phyloP scores from a whole-genome alignment of 2,113 vertebrate species.

The human region DNA sequence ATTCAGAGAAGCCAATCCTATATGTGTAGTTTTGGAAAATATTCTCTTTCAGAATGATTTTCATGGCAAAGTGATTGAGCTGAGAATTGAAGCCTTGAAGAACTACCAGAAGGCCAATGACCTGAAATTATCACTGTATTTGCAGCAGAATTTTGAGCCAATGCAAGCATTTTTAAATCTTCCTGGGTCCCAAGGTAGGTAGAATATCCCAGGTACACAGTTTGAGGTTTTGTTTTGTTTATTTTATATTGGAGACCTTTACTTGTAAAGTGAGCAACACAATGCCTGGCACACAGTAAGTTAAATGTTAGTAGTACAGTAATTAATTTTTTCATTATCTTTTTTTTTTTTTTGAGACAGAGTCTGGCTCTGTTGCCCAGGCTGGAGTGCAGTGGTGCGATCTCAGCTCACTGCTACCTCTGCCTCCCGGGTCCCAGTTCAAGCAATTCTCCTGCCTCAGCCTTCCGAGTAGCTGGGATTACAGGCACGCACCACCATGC shows the following conservation, averaged over 20 bases:
- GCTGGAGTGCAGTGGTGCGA: too few species aligned
- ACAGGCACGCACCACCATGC: too few species aligned
- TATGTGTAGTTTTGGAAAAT: conserved; percentile 53
- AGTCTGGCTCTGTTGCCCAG: too few species aligned
- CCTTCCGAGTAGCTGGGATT: too few species aligned
- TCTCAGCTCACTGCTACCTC: too few species aligned
- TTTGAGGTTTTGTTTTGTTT: conserved; percentile 35
- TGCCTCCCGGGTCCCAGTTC: too few species aligned
- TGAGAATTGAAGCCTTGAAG: conserved; percentile 70
- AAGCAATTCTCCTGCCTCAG: too few species aligned
- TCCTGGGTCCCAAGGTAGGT: conserved; percentile 50
- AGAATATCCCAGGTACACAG: not conserved
- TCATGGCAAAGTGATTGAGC: conserved; percentile 67
- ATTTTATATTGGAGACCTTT: not conserved
- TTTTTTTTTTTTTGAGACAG: too few species aligned
- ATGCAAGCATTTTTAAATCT: conserved; percentile 64
- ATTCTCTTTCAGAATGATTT: conserved; percentile 64
- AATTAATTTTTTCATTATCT: not conserved
- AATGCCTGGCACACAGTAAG: not conserved
- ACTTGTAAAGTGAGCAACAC: not conserved
- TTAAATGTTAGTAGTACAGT: conserved; percentile 6
- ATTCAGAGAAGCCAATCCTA: conserved; percentile 34
- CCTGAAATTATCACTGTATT: conserved; percentile 63
- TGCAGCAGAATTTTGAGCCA: conserved; percentile 69
- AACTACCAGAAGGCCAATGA: conserved; percentile 69